Evolutionary conservation across 2,888 invertebrate genomes (phyloP), one percentile per base, ranked within the genome.

Genomic region (Hirtodrosophila confusa): DNA sequence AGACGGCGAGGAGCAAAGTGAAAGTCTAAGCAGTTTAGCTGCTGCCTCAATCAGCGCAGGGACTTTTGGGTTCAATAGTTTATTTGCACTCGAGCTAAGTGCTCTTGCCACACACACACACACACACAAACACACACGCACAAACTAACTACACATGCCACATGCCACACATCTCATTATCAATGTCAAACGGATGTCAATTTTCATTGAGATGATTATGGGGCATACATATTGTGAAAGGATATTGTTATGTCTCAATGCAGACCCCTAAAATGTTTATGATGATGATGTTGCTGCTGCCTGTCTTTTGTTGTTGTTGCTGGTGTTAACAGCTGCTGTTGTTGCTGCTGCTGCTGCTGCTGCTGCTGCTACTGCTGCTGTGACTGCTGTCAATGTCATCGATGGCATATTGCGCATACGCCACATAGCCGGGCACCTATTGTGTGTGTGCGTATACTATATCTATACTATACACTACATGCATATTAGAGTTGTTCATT

Each of bases 131-230:
- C 6, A 27, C 27, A 27, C 36, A 12, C 53, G n/a, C 33, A 39
- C 36, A 57, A n/a, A 24, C 49, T n/a, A 24, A 11, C 6, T 27
- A 27, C 10, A 23, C 17, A 39, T 9, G 24, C 6, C 6, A 39
- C 12, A 31, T 27, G 27, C 27, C 12, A 37, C 56, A 70, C 75
- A 71, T 71, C 75, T 79, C 77, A 80, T 83, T 83, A 83, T 83
- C 83, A 78, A 82, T 82, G 83, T 83, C 84, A 83, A 80, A 84
- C 82, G 83, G 77, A 77, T 86, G 80, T 85, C 84, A 85, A 83
- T 84, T 61, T 62, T 78, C 83, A 80, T 65, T 82, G 68, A 80
- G 71, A 72, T 76, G 82, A 80, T 85, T 82, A 85, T 80, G 75
- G 83, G 83, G 57, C 61, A 83, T 83, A 79, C 57, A 83, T 85